phyloP scores from a whole-genome alignment of 1,140 invertebrate species.

The Vollenhovia emeryi region DNA sequence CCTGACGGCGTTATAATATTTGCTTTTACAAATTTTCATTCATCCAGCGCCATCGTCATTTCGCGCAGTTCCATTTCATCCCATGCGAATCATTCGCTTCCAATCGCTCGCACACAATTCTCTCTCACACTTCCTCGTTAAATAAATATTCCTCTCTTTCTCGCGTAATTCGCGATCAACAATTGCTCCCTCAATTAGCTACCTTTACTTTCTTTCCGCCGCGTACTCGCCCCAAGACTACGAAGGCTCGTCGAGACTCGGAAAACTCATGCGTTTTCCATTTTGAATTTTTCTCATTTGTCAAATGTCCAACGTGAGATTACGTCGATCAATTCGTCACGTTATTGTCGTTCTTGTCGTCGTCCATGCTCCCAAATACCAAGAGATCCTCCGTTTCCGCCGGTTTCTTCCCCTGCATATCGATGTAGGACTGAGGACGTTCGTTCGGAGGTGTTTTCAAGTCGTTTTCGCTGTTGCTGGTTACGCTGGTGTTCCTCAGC shows the following conservation, averaged over 20 bases:
- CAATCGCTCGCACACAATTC: slow-evolving; percentile 7
- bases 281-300: slow-evolving; percentile 26
- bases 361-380: slow-evolving; percentile 63
- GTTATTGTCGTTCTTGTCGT: slow-evolving; percentile 67
- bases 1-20: neutral
- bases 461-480: slow-evolving; percentile 82
- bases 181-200: neutral
- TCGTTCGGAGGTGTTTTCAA: slow-evolving; percentile 79
- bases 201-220: slow-evolving; percentile 3
- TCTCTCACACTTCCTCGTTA: neutral
- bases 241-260: neutral
- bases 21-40: neutral
- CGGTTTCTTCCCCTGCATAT: slow-evolving; percentile 82
- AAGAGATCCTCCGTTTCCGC: slow-evolving; percentile 73
- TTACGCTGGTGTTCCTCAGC: slow-evolving; percentile 76
- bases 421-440: slow-evolving; percentile 84
- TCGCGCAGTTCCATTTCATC: neutral
- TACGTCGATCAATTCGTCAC: slow-evolving; percentile 32
- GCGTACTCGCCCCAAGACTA: neutral
- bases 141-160: slow-evolving; percentile 34
- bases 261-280: neutral
- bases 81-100: slow-evolving; percentile 4
- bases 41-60: neutral
- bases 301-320: slow-evolving; percentile 11
- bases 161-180: neutral